Evolutionary conservation across 2,113 vertebrate species (phyloP).

Genomic region (Plecotus auritus): DNA sequence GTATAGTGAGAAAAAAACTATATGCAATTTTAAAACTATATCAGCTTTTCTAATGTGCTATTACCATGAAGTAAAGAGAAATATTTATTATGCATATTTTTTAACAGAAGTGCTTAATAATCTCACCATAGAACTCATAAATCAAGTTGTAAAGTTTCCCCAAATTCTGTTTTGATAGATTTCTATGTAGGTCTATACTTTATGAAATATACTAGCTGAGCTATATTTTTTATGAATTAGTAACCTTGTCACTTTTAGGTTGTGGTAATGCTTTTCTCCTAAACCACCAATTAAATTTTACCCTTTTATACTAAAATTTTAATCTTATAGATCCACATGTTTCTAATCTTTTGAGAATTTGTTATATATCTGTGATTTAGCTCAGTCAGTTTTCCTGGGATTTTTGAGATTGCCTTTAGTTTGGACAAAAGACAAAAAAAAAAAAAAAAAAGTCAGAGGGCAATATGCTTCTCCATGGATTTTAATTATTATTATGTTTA

Average conservation of each 20-base stretch:
- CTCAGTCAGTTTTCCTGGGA: not conserved
- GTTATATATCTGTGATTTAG: not conserved
- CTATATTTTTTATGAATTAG: not conserved
- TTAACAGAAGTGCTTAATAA: not conserved
- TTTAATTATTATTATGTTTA: not conserved
- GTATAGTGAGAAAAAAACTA: not conserved
- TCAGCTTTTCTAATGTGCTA: not conserved
- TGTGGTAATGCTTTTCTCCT: not conserved
- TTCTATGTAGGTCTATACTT: not conserved
- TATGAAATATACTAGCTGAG: not conserved
- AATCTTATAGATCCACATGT: not conserved
- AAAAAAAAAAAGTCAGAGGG: not conserved
- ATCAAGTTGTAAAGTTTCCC: not conserved
- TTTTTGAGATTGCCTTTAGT: not conserved
- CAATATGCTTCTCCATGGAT: not conserved
- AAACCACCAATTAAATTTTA: not conserved
- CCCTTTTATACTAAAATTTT: slow-evolving; percentile 3
- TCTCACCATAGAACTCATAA: not conserved
- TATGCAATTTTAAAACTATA: not conserved
- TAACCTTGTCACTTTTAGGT: not conserved
- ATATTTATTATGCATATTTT: not conserved
- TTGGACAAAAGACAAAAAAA: not conserved
- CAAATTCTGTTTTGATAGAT: not conserved
- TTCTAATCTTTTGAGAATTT: not conserved
- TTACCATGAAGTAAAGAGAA: not conserved